Evolutionary conservation across 2,113 vertebrate genomes (phyloP).

Genomic region (Triplophysa rosa): DNA sequence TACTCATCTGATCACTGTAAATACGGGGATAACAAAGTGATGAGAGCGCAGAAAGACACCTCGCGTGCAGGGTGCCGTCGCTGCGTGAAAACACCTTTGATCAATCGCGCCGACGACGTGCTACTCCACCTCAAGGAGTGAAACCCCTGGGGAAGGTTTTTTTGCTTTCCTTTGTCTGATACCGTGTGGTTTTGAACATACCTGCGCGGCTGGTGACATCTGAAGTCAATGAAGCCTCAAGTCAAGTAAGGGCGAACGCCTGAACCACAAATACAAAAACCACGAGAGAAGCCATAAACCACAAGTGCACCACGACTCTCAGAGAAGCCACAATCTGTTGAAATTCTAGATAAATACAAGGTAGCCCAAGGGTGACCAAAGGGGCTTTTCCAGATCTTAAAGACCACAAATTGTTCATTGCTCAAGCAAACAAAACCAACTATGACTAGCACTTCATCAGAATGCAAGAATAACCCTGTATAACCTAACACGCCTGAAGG

Average conservation of each 20-base stretch:
- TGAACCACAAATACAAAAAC: constrained; percentile 24
- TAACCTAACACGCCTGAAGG: constrained; percentile 15
- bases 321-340: constrained; percentile 22
- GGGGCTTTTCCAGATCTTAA: not conserved
- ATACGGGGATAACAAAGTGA: constrained; percentile 52
- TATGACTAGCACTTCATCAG: constrained; percentile 19
- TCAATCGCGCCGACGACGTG: constrained; percentile 8
- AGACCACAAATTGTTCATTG: constrained; percentile 21
- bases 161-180: constrained; percentile 21
- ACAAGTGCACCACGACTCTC: not conserved
- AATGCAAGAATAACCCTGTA: constrained; percentile 6
- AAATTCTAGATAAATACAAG: constrained; percentile 35
- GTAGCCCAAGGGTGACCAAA: constrained; percentile 31
- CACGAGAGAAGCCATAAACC: not conserved
- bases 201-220: constrained; percentile 32
- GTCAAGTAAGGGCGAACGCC: constrained; percentile 24
- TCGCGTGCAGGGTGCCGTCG: constrained; percentile 46
- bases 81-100: constrained; percentile 45
- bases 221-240: constrained; percentile 19
- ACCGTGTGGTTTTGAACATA: constrained; percentile 1
- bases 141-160: constrained; percentile 14
- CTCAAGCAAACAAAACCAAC: constrained; percentile 29
- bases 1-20: constrained; percentile 49
- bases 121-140: constrained; percentile 2
- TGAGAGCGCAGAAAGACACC: constrained; percentile 50